Evolutionary conservation across 2,113 vertebrate genomes (phyloP), one percentile per base, ranked within the genome.

Genomic region (Nothocercus nigrocapillus): DNA sequence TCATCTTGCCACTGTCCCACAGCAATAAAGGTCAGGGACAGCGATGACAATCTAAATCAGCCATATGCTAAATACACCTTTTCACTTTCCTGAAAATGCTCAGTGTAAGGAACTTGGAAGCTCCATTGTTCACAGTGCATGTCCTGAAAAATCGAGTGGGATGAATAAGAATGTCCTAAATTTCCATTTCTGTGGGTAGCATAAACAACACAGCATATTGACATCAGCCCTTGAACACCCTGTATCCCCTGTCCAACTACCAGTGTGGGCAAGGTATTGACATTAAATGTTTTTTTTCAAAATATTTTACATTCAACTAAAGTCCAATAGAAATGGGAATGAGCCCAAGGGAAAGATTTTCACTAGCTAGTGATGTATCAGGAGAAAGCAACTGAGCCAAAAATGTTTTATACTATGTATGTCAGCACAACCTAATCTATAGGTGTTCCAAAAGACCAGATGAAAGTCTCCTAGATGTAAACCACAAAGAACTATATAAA

Each of bases 21-120:
- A 67, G 76, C 91, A 97, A 91, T 36, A 93, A 94, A 97, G 89
- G 94, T 95, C 96, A 69, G 89, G 94, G 81, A 74, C 82, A 80
- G 47, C 25, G 70, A 93, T 85, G 82, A 93, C 91, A 95, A 93
- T 92, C 64, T 91, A 93, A 89, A 83, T 90, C 93, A 97, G 69
- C 94, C 83, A 85, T 74, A 93, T 24, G 49, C 77, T 93, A 96
- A 96, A 95, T 81, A 88, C 91, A 85, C 82, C 53, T 70, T 82
- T 82, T 88, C 54, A 56, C 58, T 90, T 76, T 82, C 68, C 85
- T 82, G 89, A 82, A 92, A 96, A 95, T 58, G 91, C 7, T 72
- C 15, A 54, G 13, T 42, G 40, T 66, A 66, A 92, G 51, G 19
- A 88, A n/a, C 44, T 73, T 61, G 53, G 80, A 88, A 80, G 13